A percentile compares a stretch with the other conserved stretches of the same genome.
Evolutionary conservation across 1,140 invertebrate species (phyloP).

Genomic region (Brachionus rubens): DNA sequence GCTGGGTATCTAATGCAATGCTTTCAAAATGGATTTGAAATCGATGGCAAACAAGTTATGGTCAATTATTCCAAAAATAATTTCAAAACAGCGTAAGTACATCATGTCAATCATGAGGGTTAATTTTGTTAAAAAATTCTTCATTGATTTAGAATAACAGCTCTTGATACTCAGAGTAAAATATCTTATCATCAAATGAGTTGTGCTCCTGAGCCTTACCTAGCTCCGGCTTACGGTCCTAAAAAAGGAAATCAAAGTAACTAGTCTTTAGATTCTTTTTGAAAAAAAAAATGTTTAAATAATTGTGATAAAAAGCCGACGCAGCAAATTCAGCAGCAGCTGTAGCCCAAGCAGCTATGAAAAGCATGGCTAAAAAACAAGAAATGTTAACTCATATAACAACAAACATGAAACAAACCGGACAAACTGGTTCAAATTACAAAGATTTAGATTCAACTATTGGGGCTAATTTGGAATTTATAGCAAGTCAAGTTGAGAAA

Average conservation of each 20-base stretch:
- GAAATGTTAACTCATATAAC: constrained; percentile 46
- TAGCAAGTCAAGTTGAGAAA: constrained; percentile 48
- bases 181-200: background rate
- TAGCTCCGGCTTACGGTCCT: background rate
- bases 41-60: constrained; percentile 59
- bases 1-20: constrained; percentile 23
- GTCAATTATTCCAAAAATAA: constrained; percentile 60
- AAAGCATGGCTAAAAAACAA: constrained; percentile 66
- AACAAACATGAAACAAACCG: constrained; percentile 47
- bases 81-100: constrained; percentile 58
- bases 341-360: constrained; percentile 81
- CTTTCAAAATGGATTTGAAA: constrained; percentile 49
- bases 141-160: background rate
- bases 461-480: constrained; percentile 49
- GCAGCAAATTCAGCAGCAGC: constrained; percentile 78
- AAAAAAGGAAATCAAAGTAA: constrained; percentile 36
- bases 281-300: background rate
- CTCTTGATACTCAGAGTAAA: constrained; percentile 1
- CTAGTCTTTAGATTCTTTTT: background rate
- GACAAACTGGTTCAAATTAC: constrained; percentile 47
- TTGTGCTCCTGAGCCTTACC: background rate
- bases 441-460: constrained; percentile 49
- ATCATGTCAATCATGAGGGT: too few relatives aligned
- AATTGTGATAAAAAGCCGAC: background rate
- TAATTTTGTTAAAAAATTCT: constrained; percentile 33